A percentile compares a stretch with the other conserved stretches of the same genome.
These are phyloP conservation scores for Gulo gulo DNA, from an alignment of 2,113 vertebrate genomes.

Conservation along the genomic window DNA sequence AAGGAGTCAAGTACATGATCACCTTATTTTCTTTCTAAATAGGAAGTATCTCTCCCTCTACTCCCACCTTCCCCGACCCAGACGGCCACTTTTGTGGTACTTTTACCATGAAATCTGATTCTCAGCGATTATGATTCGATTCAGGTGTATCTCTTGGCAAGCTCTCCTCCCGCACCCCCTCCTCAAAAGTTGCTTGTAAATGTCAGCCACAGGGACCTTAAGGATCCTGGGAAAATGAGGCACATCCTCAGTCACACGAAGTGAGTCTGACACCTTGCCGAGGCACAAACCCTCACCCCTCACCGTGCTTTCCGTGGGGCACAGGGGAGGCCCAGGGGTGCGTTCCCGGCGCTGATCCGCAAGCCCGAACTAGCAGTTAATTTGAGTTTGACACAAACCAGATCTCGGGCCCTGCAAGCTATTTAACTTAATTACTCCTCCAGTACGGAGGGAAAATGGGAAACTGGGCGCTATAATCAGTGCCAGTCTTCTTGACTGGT, in stretches of 20 bases:
- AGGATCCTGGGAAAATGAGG: background rate
- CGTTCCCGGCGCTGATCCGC: background rate
- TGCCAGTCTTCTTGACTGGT: slow-evolving; percentile 15
- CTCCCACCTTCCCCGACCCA: background rate
- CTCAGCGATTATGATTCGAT: background rate
- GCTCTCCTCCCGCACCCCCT: background rate
- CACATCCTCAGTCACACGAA: background rate
- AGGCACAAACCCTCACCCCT: background rate
- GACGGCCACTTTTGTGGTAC: background rate
- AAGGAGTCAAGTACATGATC: background rate
- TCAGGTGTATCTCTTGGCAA: background rate
- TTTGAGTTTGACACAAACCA: slow-evolving; percentile 34
- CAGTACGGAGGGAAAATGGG: slow-evolving; percentile 53
- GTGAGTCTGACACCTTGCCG: background rate
- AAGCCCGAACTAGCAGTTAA: background rate
- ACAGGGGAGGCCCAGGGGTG: background rate
- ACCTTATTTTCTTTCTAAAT: background rate
- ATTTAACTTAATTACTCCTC: slow-evolving; percentile 57
- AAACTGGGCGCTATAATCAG: background rate
- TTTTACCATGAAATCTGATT: background rate
- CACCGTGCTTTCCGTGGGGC: rapidly evolving
- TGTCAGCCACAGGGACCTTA: background rate
- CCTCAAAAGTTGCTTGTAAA: background rate
- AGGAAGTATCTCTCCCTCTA: background rate
- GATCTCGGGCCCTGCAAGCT: background rate